Conservation (phyloP, 1,140 invertebrate genomes). For the Colletes gigas region DNA sequence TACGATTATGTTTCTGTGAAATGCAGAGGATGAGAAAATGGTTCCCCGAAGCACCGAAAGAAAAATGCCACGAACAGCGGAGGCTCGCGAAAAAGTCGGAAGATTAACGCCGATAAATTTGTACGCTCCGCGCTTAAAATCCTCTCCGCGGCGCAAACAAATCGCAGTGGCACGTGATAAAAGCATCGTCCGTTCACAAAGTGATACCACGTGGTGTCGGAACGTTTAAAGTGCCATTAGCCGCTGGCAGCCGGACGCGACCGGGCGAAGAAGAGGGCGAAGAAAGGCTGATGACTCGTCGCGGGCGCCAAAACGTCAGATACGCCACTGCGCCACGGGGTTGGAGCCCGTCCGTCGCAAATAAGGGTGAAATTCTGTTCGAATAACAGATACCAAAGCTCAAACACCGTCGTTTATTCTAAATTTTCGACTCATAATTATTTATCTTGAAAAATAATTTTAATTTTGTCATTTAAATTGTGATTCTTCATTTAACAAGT, state of each 20-base stretch:
- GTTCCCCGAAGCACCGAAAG: background rate
- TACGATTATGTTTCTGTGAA: background rate
- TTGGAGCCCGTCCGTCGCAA: too few species aligned
- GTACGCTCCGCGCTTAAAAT: conserved; percentile 24
- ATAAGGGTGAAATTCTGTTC: too few species aligned
- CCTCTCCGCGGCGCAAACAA: conserved; percentile 28
- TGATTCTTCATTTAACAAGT: too few species aligned
- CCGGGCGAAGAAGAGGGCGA: conserved; percentile 7
- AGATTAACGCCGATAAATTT: conserved; percentile 44
- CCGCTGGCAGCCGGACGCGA: conserved; percentile 27
- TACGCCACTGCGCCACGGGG: conserved; percentile 12
- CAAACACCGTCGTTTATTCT: too few species aligned
- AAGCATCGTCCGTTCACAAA: conserved; percentile 40
- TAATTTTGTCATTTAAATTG: too few species aligned
- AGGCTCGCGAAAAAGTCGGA: conserved; percentile 7
- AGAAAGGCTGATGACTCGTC: background rate
- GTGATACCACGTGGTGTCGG: conserved; percentile 47
- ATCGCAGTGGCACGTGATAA: conserved; percentile 50
- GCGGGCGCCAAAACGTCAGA: conserved; percentile 22
- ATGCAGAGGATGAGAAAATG: background rate
- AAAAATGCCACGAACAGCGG: conserved; percentile 25
- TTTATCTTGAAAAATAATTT: too few species aligned
- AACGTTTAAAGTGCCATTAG: conserved; percentile 65
- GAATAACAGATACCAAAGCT: too few species aligned
- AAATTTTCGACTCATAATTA: too few species aligned